These are phyloP conservation scores for Oscheius sp. DNA, from an alignment of 2,888 invertebrate species.

Conservation along the genomic window DNA sequence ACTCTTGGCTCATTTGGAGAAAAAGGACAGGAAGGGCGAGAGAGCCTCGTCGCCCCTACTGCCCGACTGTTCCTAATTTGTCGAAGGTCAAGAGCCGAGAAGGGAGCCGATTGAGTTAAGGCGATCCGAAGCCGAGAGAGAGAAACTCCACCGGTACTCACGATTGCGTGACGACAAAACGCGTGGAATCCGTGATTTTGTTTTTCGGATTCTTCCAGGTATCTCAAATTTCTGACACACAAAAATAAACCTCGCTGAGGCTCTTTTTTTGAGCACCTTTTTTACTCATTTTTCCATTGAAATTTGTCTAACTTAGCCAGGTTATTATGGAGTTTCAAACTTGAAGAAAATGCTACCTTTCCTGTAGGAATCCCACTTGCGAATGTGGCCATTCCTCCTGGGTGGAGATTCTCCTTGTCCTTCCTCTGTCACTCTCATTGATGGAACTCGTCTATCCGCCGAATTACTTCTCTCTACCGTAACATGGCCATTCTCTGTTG, in stretches of 20 bases:
- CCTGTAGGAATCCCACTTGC: not conserved
- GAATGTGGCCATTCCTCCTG: too few relatives aligned
- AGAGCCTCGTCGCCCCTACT: not conserved
- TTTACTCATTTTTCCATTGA: not conserved
- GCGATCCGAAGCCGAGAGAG: not conserved
- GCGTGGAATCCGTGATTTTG: not conserved
- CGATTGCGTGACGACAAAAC: not conserved
- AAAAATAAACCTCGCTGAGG: too few relatives aligned
- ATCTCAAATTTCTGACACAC: too few relatives aligned
- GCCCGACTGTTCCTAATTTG: conserved; percentile 25
- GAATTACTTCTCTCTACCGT: not conserved
- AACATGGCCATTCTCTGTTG: not conserved
- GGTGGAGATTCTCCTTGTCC: too few relatives aligned
- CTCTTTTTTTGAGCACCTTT: too few relatives aligned
- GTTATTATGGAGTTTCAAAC: not conserved
- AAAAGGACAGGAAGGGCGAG: not conserved
- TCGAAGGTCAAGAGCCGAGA: conserved; percentile 21
- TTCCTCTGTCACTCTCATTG: not conserved
- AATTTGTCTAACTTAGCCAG: not conserved
- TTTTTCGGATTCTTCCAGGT: not conserved
- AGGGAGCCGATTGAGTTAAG: conserved; percentile 1
- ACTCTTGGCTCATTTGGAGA: not conserved
- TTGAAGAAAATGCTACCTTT: not conserved
- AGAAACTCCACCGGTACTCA: not conserved
- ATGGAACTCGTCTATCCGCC: not conserved